Evolutionary conservation across 2,797 vertebrate genomes (phyloP).

Genomic region (Lepus oiostolus): DNA sequence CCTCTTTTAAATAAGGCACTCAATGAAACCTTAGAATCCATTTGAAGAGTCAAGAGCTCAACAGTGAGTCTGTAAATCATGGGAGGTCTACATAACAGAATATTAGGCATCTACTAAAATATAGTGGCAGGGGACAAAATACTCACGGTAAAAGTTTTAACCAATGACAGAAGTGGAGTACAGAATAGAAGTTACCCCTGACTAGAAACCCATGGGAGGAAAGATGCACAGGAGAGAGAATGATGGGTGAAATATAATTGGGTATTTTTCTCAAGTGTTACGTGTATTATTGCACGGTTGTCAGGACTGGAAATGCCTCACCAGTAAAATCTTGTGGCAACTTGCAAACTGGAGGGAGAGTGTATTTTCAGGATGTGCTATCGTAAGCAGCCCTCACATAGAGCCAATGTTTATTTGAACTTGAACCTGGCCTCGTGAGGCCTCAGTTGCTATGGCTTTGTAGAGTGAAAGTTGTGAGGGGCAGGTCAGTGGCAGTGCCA

Average conservation of each 20-base stretch:
- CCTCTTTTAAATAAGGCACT: background rate
- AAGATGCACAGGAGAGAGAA: background rate
- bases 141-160: background rate
- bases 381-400: background rate
- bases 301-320: background rate
- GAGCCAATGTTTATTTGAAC: background rate
- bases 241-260: too few species aligned
- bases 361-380: background rate
- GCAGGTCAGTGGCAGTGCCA: rapidly evolving
- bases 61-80: background rate
- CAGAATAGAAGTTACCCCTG: background rate
- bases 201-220: background rate
- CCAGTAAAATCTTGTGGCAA: background rate
- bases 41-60: background rate
- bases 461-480: background rate
- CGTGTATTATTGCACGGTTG: background rate
- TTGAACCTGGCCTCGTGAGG: conserved; percentile 27
- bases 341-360: background rate
- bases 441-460: background rate
- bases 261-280: background rate
- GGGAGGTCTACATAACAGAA: background rate
- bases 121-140: background rate
- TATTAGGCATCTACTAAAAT: conserved; percentile 26
- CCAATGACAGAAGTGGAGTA: background rate
- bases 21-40: background rate